These are phyloP conservation scores for Paratrypauchen microcephalus DNA, from an alignment of 2,797 vertebrate species.

Conservation along the genomic window DNA sequence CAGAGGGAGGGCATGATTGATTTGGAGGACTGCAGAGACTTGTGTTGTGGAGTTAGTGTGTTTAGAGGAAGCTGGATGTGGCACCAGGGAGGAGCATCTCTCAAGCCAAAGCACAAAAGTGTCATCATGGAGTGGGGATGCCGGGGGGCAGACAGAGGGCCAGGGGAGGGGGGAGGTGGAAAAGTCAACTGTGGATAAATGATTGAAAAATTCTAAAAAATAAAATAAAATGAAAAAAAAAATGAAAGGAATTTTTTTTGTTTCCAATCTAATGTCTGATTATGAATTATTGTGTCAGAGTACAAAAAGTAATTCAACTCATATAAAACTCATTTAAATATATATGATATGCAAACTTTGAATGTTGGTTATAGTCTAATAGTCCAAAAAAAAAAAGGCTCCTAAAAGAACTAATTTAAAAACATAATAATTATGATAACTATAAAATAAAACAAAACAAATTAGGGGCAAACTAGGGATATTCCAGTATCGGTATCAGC, in stretches of 20 bases:
- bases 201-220: background rate
- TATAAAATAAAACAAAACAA: too few species aligned
- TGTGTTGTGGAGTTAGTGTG: constrained; percentile 62
- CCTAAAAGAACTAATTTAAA: background rate
- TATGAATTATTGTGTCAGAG: background rate
- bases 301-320: too few species aligned
- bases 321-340: too few species aligned
- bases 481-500: too few species aligned
- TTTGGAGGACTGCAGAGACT: constrained; percentile 58
- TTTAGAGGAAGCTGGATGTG: constrained; percentile 60
- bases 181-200: background rate
- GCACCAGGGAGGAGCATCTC: constrained; percentile 48
- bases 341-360: too few species aligned
- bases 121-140: constrained; percentile 33
- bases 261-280: background rate
- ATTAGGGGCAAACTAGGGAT: too few species aligned
- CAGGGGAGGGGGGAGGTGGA: background rate
- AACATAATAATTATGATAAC: too few species aligned
- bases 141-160: constrained; percentile 21
- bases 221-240: too few species aligned
- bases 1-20: constrained; percentile 59
- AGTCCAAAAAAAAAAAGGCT: background rate
- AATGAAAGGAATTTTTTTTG: too few species aligned
- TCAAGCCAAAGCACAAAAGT: constrained; percentile 49
- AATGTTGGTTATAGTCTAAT: too few species aligned